Percentiles rank a stretch among this genome's conserved stretches.
phyloP scores from a whole-genome alignment of 2,113 vertebrate species.

The Microcebus lehilahytsara region DNA sequence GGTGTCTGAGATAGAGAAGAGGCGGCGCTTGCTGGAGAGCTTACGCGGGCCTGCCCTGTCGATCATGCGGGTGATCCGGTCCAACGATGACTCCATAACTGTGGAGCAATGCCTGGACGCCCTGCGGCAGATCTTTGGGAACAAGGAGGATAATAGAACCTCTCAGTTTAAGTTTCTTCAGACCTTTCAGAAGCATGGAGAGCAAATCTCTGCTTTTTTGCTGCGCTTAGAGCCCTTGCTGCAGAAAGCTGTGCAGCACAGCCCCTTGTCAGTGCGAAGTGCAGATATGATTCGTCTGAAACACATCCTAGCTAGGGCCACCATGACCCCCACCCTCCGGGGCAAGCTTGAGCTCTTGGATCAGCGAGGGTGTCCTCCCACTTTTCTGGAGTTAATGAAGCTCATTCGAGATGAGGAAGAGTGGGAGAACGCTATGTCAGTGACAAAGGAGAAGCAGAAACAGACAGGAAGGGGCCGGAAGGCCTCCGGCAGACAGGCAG shows the following conservation, averaged over 20 bases:
- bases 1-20: constrained; percentile 40
- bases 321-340: background rate
- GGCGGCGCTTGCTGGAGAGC: constrained; percentile 46
- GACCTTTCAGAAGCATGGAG: background rate
- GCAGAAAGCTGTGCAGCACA: background rate
- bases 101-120: constrained; percentile 35
- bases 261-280: background rate
- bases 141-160: background rate
- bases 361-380: background rate
- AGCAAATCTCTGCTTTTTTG: constrained; percentile 17
- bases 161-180: background rate
- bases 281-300: background rate
- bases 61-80: constrained; percentile 8
- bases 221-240: constrained; percentile 54
- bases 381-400: constrained; percentile 60
- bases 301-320: background rate
- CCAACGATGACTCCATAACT: background rate
- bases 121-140: constrained; percentile 51
- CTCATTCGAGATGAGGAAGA: constrained; percentile 56
- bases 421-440: background rate
- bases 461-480: fast-evolving
- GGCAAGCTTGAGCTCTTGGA: constrained; percentile 12
- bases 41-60: background rate
- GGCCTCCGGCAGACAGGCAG: background rate
- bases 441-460: background rate